These are phyloP conservation scores for Aleadryas rufinucha DNA, from an alignment of 2,113 vertebrate genomes.

Conservation along the genomic window DNA sequence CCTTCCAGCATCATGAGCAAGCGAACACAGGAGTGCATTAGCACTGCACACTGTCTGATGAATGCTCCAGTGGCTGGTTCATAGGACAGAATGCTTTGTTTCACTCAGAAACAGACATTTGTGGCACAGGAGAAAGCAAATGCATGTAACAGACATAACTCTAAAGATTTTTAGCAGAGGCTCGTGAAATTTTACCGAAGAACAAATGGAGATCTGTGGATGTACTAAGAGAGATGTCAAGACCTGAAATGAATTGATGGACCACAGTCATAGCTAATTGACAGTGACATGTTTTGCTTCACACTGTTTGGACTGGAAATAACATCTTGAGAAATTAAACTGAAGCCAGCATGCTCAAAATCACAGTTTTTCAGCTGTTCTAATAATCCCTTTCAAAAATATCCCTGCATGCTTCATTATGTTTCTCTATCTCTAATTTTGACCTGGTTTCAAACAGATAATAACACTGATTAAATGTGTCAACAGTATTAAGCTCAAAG, in stretches of 20 bases:
- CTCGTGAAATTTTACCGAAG: not conserved
- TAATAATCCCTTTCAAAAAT: not conserved
- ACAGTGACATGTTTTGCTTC: conserved; percentile 8
- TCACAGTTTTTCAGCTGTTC: not conserved
- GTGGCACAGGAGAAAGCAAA: not conserved
- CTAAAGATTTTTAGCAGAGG: conserved; percentile 9
- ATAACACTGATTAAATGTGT: not conserved
- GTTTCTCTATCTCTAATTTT: not conserved
- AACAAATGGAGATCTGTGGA: not conserved
- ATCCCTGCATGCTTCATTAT: not conserved
- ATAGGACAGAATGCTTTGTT: not conserved
- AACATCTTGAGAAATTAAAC: not conserved
- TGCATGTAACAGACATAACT: conserved; percentile 4
- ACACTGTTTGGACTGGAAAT: not conserved
- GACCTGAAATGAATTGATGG: not conserved
- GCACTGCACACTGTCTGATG: not conserved
- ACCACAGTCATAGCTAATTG: conserved; percentile 24
- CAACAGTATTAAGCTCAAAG: not conserved
- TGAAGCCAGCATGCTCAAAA: not conserved
- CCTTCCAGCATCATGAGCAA: not conserved
- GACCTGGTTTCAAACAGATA: not conserved
- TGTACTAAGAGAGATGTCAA: not conserved
- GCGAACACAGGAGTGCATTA: not conserved
- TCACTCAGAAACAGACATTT: not conserved
- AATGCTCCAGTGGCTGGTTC: not conserved